Evolutionary conservation across 2,888 invertebrate species (phyloP).

Genomic region (Dendrolimus pini): DNA sequence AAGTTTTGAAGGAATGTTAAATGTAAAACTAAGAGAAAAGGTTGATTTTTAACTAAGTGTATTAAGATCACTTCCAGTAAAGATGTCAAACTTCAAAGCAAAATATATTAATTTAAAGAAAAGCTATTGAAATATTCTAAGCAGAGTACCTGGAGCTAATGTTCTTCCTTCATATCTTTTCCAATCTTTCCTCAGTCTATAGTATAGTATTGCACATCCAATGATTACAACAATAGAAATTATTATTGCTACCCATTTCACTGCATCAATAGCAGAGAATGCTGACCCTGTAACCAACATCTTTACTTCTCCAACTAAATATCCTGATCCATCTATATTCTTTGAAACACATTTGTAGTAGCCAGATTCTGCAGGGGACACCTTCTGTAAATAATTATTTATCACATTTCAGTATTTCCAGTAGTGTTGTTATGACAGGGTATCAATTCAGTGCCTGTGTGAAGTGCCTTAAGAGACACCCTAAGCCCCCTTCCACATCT

Average conservation of each 20-base stretch:
- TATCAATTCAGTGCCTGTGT: too few relatives aligned
- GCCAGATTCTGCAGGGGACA: slow-evolving; percentile 78
- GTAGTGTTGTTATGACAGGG: too few relatives aligned
- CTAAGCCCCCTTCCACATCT: too few relatives aligned
- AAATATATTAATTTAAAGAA: too few relatives aligned
- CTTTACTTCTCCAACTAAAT: slow-evolving; percentile 75
- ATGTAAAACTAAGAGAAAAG: too few relatives aligned
- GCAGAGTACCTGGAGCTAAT: slow-evolving; percentile 45
- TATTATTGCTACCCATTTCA: slow-evolving; percentile 64
- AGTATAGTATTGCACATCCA: slow-evolving; percentile 59
- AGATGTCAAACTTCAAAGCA: too few relatives aligned
- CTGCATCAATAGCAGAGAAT: slow-evolving; percentile 56
- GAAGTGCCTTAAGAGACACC: too few relatives aligned
- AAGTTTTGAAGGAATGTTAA: too few relatives aligned
- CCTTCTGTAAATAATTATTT: slow-evolving; percentile 55
- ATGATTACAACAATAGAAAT: slow-evolving; percentile 62
- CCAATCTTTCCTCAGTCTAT: slow-evolving; percentile 57
- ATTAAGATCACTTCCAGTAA: too few relatives aligned
- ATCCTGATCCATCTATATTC: slow-evolving; percentile 66
- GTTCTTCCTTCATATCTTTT: slow-evolving; percentile 55
- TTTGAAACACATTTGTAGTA: slow-evolving; percentile 80
- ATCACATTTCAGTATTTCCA: too few relatives aligned
- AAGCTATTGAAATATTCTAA: too few relatives aligned
- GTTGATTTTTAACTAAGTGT: too few relatives aligned
- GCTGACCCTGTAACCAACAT: slow-evolving; percentile 73